These are phyloP conservation scores for Oreotragus oreotragus DNA, from an alignment of 2,113 vertebrate species.

Conservation along the genomic window DNA sequence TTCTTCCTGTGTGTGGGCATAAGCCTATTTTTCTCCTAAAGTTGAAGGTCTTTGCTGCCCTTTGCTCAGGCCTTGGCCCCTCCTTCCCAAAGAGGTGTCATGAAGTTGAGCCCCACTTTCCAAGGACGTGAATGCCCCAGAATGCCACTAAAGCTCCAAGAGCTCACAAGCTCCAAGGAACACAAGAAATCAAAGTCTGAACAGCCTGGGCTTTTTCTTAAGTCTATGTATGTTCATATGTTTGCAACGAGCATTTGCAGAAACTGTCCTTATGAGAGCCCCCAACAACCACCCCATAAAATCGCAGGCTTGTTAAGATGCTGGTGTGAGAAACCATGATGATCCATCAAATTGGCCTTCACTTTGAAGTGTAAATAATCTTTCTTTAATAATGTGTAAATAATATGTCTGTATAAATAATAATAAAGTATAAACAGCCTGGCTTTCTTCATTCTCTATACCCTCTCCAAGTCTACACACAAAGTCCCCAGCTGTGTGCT, in stretches of 20 bases:
- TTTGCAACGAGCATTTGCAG: constrained; percentile 8
- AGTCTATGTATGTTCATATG: neutral
- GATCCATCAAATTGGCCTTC: constrained; percentile 73
- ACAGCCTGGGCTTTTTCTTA: neutral
- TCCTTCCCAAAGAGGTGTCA: constrained; percentile 21
- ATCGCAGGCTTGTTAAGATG: constrained; percentile 62
- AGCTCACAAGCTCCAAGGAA: neutral
- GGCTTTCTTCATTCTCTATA: constrained; percentile 56
- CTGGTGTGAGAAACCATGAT: constrained; percentile 71
- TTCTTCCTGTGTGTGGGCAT: neutral
- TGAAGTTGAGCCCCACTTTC: neutral
- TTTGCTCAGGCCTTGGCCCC: neutral
- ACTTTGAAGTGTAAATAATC: constrained; percentile 68
- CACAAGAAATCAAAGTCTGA: constrained; percentile 60
- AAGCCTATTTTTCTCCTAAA: neutral
- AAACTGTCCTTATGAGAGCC: constrained; percentile 7
- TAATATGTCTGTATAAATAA: constrained; percentile 74
- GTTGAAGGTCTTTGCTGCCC: neutral
- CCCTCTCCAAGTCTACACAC: constrained; percentile 15
- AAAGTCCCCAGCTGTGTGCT: constrained; percentile 48
- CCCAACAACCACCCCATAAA: constrained; percentile 38
- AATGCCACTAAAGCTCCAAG: neutral
- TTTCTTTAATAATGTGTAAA: constrained; percentile 71
- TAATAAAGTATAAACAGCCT: constrained; percentile 75
- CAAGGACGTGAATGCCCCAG: neutral